phyloP scores from a whole-genome alignment of 2,888 invertebrate genomes.

The Limnephilus lunatus region DNA sequence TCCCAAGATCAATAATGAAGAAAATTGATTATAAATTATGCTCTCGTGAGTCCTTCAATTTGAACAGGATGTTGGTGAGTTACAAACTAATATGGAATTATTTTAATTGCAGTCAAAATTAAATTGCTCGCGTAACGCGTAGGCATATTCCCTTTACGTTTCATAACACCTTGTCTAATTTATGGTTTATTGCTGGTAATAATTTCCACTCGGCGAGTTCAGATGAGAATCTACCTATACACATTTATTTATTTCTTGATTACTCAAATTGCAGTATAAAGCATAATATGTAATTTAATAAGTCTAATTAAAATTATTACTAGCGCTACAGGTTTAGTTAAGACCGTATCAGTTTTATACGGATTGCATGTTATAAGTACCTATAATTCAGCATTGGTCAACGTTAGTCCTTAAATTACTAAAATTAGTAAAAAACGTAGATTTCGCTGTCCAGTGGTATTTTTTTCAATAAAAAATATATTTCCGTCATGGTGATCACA shows the following conservation, averaged over 20 bases:
- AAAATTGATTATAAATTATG: not conserved
- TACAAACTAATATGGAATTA: not conserved
- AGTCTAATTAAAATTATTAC: no score
- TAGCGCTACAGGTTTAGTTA: no score
- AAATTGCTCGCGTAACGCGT: not conserved
- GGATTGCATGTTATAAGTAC: no score
- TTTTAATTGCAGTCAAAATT: not conserved
- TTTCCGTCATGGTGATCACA: no score
- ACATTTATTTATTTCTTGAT: not conserved
- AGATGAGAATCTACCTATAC: not conserved
- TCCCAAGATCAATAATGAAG: no score
- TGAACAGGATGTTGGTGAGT: not conserved
- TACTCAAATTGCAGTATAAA: not conserved
- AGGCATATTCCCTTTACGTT: not conserved
- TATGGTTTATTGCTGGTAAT: not conserved
- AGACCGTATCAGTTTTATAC: no score
- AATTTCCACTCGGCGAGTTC: not conserved
- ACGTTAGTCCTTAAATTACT: no score
- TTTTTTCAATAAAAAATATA: no score
- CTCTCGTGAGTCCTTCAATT: not conserved
- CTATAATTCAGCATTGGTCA: no score
- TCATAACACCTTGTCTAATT: not conserved
- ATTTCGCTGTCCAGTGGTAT: no score
- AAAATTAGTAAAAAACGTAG: no score
- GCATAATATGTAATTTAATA: no score